These are phyloP conservation scores for Corvus cornix DNA, from an alignment of 2,113 vertebrate genomes.

Conservation along the genomic window DNA sequence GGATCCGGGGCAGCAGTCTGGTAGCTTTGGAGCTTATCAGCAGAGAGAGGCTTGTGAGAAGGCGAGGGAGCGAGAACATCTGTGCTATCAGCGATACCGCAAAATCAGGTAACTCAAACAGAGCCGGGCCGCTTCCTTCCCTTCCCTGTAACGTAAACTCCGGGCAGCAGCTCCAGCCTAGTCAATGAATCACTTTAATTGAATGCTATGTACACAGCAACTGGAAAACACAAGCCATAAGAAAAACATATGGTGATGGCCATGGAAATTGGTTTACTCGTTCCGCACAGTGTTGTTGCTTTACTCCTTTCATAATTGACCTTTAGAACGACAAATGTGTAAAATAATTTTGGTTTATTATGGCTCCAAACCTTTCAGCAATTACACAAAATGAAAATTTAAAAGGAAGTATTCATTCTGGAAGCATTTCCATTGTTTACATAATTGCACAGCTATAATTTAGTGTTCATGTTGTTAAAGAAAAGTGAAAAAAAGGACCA, in stretches of 20 bases:
- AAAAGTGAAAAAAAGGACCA: slow-evolving; percentile 76
- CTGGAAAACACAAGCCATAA: slow-evolving; percentile 83
- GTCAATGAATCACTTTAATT: slow-evolving; percentile 93
- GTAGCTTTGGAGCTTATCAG: slow-evolving; percentile 49
- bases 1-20: not conserved
- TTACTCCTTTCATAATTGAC: slow-evolving; percentile 94
- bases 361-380: slow-evolving; percentile 89
- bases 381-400: slow-evolving; percentile 96
- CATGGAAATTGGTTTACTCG: slow-evolving; percentile 83
- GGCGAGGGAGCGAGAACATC: slow-evolving; percentile 79
- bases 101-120: slow-evolving; percentile 92
- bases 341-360: slow-evolving; percentile 96
- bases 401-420: slow-evolving; percentile 88
- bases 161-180: slow-evolving; percentile 68
- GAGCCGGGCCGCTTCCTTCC: slow-evolving; percentile 73
- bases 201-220: slow-evolving; percentile 89
- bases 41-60: slow-evolving; percentile 73
- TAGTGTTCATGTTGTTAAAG: slow-evolving; percentile 80
- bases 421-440: slow-evolving; percentile 92
- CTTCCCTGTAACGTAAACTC: slow-evolving; percentile 76
- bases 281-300: slow-evolving; percentile 72
- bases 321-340: slow-evolving; percentile 90
- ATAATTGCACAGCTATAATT: slow-evolving; percentile 91
- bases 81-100: slow-evolving; percentile 78
- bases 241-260: slow-evolving; percentile 86